A percentile compares a stretch with the other conserved stretches of the same genome.
Conservation (phyloP, 2,888 invertebrate genomes). For the Cryptus armator region DNA sequence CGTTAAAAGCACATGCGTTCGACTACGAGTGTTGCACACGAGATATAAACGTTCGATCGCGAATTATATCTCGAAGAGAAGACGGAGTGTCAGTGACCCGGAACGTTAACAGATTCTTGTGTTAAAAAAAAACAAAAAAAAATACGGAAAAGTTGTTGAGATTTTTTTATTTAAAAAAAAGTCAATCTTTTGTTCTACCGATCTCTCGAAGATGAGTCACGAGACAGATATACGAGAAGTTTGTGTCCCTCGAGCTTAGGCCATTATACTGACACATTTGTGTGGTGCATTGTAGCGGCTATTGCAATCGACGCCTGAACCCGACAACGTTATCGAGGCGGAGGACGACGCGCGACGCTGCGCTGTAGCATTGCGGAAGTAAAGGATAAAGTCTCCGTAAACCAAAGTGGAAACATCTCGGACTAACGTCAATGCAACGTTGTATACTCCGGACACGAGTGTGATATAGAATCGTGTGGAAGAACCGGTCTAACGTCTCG, state of each 20-base stretch:
- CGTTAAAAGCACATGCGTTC: not conserved
- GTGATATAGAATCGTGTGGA: conserved; percentile 9
- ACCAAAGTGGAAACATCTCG: not conserved
- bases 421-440: not conserved
- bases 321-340: conserved; percentile 11
- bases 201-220: not conserved
- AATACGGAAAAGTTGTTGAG: not conserved
- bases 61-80: not conserved
- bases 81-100: conserved; percentile 25
- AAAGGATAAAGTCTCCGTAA: not conserved
- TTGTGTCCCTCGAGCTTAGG: not conserved
- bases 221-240: not conserved
- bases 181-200: not conserved
- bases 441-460: not conserved
- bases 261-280: not conserved
- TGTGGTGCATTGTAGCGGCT: conserved; percentile 2
- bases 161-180: not conserved
- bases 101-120: not conserved
- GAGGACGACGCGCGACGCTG: conserved; percentile 29
- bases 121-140: not conserved
- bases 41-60: not conserved
- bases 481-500: conserved; percentile 11
- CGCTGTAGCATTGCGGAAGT: conserved; percentile 39
- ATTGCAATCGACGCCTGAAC: not conserved
- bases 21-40: not conserved